These are phyloP conservation scores for Eristalinus aeneus DNA, from an alignment of 2,888 invertebrate species.

Conservation along the genomic window DNA sequence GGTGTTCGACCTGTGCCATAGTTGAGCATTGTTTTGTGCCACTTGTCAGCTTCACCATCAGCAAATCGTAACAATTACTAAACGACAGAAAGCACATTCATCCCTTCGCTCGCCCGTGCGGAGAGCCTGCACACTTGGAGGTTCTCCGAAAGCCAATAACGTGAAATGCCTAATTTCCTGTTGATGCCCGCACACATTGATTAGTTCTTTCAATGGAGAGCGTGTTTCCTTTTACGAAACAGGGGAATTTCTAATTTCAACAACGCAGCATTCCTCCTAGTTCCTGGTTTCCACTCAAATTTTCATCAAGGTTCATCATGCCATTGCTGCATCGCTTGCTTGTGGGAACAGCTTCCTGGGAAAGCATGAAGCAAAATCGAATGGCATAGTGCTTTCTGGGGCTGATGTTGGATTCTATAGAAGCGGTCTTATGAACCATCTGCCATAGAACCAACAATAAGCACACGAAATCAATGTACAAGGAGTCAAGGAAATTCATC, in stretches of 20 bases:
- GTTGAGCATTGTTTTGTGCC: not conserved
- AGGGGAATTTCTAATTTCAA: not conserved
- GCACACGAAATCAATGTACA: no score
- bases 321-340: not conserved
- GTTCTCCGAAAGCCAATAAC: conserved; percentile 32
- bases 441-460: no score
- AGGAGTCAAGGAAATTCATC: no score
- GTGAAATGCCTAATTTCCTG: not conserved
- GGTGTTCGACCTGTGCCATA: not conserved
- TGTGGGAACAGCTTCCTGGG: not conserved
- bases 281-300: not conserved
- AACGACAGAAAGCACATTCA: not conserved
- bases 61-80: not conserved
- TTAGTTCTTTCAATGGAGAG: not conserved
- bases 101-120: not conserved
- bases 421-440: no score
- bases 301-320: not conserved
- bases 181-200: not conserved
- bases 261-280: no score
- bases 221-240: not conserved
- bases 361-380: not conserved
- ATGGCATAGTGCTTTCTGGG: no score
- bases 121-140: not conserved
- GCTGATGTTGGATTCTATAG: no score
- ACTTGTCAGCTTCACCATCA: not conserved